Base-by-base conservation (phyloP, 2,888 invertebrate genomes). In the Drosophila quinaria region DNA sequence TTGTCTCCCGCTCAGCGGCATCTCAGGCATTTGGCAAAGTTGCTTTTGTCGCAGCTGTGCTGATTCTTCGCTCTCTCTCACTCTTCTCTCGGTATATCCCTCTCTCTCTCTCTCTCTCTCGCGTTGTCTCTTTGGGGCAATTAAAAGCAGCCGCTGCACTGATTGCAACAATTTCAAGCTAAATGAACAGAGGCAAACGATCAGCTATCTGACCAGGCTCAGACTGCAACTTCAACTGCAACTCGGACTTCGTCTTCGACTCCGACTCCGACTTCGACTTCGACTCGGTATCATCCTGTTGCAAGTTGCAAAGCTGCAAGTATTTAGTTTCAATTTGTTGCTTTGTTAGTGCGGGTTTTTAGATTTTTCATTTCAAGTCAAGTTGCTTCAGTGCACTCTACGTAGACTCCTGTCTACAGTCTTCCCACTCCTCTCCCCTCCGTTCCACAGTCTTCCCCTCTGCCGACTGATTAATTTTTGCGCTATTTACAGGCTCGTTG, bases 291-390 rank as follows among this genome's bases (percentile, higher is more conserved):
- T 64, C 80, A 81, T 79, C 79, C 66, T 70, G 69, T 66, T 39
- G 47, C 55, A 54, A 65, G 80, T 72, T 44, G 66, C 76, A 70
- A 52, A 52, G 61, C 61, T 78, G 70, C 84, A 91, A 90, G 91
- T 92, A 91, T 92, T 92, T 91, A 90, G 91, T 91, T 92, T 91
- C 91, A 92, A 91, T 92, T 92, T 92, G 92, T 90, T 91, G 81
- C 78, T 90, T 89, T 89, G 90, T 81, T 89, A 87, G 84, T 88
- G 79, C 87, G 87, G 83, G 80, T 74, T 81, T 75, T 51, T 52
- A 78, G 88, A 83, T 87, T 88, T 90, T 82, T 85, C 87, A 85
- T 87, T 70, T 68, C 56, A 49, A 62, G 70, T 63, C 64, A 41
- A 17, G 52, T 50, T 51, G 51, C 60, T 37, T 47, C 64, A 44